A percentile compares a stretch with the other conserved stretches of the same genome.
Evolutionary conservation across 2,888 invertebrate species (phyloP).

Genomic region (Drosophila histrio): DNA sequence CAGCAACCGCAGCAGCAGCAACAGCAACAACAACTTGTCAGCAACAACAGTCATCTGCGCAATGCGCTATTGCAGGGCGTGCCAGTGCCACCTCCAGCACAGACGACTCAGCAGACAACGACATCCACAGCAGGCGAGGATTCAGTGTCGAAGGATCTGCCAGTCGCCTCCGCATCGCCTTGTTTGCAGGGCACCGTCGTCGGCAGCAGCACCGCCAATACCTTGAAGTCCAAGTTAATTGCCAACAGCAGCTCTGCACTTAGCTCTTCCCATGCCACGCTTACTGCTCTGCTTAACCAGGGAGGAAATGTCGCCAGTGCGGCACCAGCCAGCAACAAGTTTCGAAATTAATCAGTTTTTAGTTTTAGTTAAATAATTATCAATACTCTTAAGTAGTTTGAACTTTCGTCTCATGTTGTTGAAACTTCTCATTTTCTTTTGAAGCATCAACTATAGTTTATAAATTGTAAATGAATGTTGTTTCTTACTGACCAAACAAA

Average conservation of each 20-base stretch:
- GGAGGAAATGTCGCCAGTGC: constrained; percentile 27
- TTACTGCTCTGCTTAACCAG: constrained; percentile 83
- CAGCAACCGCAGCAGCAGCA: constrained; percentile 20
- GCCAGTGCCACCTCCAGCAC: constrained; percentile 45
- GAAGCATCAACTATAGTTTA: constrained; percentile 7
- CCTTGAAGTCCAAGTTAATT: constrained; percentile 56
- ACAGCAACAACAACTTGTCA: constrained; percentile 30
- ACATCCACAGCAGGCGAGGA: constrained; percentile 38
- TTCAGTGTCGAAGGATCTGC: constrained; percentile 41
- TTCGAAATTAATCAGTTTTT: constrained; percentile 41
- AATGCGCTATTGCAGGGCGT: constrained; percentile 82
- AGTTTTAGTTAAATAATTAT: neutral
- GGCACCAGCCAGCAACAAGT: constrained; percentile 32
- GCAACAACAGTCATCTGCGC: constrained; percentile 78
- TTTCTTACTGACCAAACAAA: neutral
- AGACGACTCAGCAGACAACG: constrained; percentile 12
- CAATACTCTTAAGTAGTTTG: constrained; percentile 8
- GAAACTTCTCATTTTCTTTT: neutral
- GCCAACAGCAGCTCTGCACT: constrained; percentile 76
- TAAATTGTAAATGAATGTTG: constrained; percentile 15
- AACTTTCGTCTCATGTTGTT: neutral
- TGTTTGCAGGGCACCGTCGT: constrained; percentile 65
- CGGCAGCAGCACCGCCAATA: constrained; percentile 64
- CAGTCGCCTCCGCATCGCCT: constrained; percentile 41
- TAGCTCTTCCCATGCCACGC: constrained; percentile 84